Conservation (phyloP, 2,888 invertebrate species). For the Glaucopsyche alexis region DNA sequence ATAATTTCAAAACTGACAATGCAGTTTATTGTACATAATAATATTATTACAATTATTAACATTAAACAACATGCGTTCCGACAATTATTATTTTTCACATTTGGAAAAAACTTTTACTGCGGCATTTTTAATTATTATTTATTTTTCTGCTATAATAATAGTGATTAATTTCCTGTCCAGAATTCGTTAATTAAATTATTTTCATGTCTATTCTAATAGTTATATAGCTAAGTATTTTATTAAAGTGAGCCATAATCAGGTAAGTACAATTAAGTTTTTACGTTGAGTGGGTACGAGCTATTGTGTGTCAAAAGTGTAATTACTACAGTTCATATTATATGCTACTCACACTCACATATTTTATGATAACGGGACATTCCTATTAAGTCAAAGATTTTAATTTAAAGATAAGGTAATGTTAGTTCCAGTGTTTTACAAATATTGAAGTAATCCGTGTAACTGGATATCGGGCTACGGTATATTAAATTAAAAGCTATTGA, state of each 20-base stretch:
- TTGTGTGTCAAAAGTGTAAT: conserved; percentile 49
- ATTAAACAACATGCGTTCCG: too few relatives aligned
- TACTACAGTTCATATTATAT: conserved; percentile 40
- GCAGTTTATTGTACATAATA: too few relatives aligned
- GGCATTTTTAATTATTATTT: too few relatives aligned
- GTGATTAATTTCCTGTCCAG: too few relatives aligned
- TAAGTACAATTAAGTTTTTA: conserved; percentile 68
- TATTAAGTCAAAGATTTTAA: conserved; percentile 38
- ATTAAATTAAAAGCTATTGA: not conserved
- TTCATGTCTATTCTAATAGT: not conserved
- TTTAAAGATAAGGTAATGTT: conserved; percentile 38
- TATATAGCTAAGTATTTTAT: conserved; percentile 50
- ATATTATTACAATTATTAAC: too few relatives aligned
- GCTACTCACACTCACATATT: conserved; percentile 33
- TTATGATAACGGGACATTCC: conserved; percentile 39
- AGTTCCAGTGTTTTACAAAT: conserved; percentile 27
- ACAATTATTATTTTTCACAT: too few relatives aligned
- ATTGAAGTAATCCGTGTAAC: not conserved
- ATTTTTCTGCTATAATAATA: too few relatives aligned
- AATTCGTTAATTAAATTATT: not conserved
- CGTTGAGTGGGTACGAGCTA: conserved; percentile 48
- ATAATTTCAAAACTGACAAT: too few relatives aligned
- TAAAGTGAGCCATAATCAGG: conserved; percentile 59
- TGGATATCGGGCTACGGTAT: not conserved
- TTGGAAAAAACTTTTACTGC: too few relatives aligned